Percentiles rank a stretch among this genome's conserved stretches.
Evolutionary conservation across 1,140 invertebrate species (phyloP).

Genomic region (Platyscapa corneri): DNA sequence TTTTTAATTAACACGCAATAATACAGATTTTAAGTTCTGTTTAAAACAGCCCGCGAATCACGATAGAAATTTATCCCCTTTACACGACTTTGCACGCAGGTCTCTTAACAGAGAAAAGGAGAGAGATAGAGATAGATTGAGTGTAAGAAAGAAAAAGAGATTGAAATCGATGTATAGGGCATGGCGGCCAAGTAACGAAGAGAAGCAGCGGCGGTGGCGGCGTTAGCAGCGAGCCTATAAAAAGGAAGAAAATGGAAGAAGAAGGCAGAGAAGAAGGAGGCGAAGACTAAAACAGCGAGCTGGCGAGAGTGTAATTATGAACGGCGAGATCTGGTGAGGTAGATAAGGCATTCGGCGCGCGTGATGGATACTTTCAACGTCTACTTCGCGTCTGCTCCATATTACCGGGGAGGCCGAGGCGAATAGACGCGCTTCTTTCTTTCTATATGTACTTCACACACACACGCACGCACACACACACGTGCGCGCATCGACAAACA

Average conservation of each 20-base stretch:
- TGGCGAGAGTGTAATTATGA: constrained; percentile 54
- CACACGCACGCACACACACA: constrained; percentile 6
- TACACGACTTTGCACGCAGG: not conserved
- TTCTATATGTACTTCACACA: not conserved
- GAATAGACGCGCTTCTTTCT: constrained; percentile 33
- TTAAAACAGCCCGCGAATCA: not conserved
- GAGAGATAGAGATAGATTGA: constrained; percentile 18
- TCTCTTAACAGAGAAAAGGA: not conserved
- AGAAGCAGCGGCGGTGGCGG: constrained; percentile 55
- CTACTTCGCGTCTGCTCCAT: constrained; percentile 72
- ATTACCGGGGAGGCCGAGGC: constrained; percentile 67
- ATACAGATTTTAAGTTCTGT: constrained; percentile 30
- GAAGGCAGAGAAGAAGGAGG: not conserved
- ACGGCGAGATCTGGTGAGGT: constrained; percentile 69
- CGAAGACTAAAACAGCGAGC: constrained; percentile 15
- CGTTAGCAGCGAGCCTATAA: constrained; percentile 55
- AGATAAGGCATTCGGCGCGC: constrained; percentile 67
- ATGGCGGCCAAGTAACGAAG: constrained; percentile 53
- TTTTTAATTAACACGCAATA: not conserved
- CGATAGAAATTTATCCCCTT: constrained; percentile 30
- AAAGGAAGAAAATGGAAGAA: constrained; percentile 30
- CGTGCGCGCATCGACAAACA: not conserved
- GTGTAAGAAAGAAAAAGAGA: not conserved
- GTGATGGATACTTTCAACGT: constrained; percentile 76
- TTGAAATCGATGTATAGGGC: constrained; percentile 31